Evolutionary conservation across 2,888 invertebrate genomes (phyloP).

Genomic region (Danaus chrysippus): DNA sequence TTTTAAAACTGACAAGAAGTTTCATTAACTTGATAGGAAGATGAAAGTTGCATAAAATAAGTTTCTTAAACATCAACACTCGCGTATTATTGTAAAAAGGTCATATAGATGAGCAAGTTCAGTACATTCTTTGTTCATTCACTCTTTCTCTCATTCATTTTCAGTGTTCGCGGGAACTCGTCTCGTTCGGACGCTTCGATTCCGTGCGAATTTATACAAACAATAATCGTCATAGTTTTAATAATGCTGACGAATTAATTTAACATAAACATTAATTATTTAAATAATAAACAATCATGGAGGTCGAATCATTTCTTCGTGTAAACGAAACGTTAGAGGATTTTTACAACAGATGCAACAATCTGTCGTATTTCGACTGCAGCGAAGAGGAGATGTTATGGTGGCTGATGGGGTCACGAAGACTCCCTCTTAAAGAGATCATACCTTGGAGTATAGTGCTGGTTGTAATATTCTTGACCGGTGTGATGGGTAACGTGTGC

Average conservation of each 20-base stretch:
- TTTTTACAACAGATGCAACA: conserved; percentile 69
- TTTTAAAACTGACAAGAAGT: no score
- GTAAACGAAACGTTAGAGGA: conserved; percentile 62
- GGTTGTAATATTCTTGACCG: conserved; percentile 88
- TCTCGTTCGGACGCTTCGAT: background rate
- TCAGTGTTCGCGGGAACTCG: background rate
- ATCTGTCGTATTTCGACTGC: conserved; percentile 75
- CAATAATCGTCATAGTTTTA: no score
- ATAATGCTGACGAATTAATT: no score
- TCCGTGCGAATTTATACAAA: no score
- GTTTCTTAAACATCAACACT: no score
- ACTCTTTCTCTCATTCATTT: background rate
- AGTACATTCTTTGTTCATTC: background rate
- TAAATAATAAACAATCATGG: no score
- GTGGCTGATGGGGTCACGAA: conserved; percentile 81
- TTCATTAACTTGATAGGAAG: no score
- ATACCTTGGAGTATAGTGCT: conserved; percentile 84
- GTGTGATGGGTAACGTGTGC: conserved; percentile 89
- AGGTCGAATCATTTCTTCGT: conserved; percentile 45
- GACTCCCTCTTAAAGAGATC: conserved; percentile 77
- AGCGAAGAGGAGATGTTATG: conserved; percentile 80
- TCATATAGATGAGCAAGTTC: background rate
- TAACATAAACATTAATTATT: no score
- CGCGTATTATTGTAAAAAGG: background rate
- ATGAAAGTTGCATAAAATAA: no score